phyloP scores from a whole-genome alignment of 2,113 vertebrate species.

The Peromyscus californicus region DNA sequence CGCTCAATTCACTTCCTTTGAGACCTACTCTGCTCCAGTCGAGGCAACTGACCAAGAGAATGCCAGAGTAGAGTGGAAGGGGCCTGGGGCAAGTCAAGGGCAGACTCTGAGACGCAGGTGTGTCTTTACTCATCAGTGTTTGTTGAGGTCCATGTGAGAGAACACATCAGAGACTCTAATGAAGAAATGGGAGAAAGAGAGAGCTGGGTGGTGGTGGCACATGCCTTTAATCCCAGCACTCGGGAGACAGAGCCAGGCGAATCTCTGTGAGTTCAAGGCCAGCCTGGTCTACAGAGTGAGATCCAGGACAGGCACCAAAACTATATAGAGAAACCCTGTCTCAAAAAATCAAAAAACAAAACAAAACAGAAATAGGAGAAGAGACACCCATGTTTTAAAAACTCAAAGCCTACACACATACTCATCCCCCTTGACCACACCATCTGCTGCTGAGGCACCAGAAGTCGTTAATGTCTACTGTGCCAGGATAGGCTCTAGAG shows the following conservation, averaged over 20 bases:
- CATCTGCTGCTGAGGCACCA: neutral
- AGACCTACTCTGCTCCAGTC: conserved; percentile 18
- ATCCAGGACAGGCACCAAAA: too few relatives aligned
- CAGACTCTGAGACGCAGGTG: neutral
- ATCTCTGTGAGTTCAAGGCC: too few relatives aligned
- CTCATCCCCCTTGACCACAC: neutral
- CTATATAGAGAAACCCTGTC: too few relatives aligned
- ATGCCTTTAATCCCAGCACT: too few relatives aligned
- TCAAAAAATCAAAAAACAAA: too few relatives aligned
- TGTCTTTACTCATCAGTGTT: neutral
- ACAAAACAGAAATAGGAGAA: neutral
- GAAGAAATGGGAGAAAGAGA: neutral
- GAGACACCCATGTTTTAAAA: neutral
- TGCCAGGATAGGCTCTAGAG: neutral
- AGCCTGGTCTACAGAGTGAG: too few relatives aligned
- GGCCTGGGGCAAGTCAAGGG: neutral
- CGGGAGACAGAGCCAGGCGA: too few relatives aligned
- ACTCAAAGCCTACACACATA: neutral
- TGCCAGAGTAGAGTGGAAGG: neutral
- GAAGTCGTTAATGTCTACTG: neutral
- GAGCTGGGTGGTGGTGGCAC: too few relatives aligned
- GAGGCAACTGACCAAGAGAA: neutral
- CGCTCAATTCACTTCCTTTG: conserved; percentile 7
- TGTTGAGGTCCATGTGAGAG: neutral
- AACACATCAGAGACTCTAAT: neutral